A percentile compares a stretch with the other conserved stretches of the same genome.
phyloP scores from a whole-genome alignment of 2,113 vertebrate species.

The Rynchops niger region DNA sequence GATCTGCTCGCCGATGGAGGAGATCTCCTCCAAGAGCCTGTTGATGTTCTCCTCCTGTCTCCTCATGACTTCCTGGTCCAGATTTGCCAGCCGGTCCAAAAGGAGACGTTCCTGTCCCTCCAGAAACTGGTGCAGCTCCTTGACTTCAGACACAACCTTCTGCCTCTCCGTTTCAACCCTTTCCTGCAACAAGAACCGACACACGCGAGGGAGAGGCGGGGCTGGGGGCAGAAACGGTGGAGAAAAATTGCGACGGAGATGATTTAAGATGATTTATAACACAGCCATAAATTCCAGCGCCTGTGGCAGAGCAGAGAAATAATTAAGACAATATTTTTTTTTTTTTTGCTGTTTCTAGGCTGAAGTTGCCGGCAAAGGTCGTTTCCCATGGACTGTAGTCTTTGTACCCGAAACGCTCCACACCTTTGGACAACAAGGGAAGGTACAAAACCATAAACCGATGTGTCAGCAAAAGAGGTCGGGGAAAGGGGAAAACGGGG shows the following conservation, averaged over 20 bases:
- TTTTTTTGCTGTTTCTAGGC: fast-evolving
- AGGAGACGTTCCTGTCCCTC: conserved; percentile 36
- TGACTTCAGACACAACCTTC: neutral
- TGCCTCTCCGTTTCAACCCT: conserved; percentile 33
- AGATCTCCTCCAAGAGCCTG: neutral
- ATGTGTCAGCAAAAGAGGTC: fast-evolving
- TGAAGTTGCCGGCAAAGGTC: neutral
- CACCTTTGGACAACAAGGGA: neutral
- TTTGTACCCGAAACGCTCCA: neutral
- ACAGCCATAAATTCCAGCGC: neutral
- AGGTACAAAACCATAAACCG: neutral
- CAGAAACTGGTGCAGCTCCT: conserved; percentile 34
- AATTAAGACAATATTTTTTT: too few species aligned
- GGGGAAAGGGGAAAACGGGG: neutral
- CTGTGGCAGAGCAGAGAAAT: too few species aligned
- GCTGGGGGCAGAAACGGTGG: neutral
- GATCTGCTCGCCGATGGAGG: neutral
- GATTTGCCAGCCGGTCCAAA: neutral
- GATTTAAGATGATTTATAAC: neutral
- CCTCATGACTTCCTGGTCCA: conserved; percentile 35
- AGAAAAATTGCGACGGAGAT: too few species aligned
- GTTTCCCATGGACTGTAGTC: neutral
- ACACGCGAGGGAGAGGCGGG: fast-evolving
- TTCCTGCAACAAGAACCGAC: neutral
- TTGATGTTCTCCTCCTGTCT: neutral